Percentiles rank a stretch among this genome's conserved stretches.
phyloP scores from a whole-genome alignment of 30 jellyfish, hydroid and myxozoan species.

The Aurelia coerulea region DNA sequence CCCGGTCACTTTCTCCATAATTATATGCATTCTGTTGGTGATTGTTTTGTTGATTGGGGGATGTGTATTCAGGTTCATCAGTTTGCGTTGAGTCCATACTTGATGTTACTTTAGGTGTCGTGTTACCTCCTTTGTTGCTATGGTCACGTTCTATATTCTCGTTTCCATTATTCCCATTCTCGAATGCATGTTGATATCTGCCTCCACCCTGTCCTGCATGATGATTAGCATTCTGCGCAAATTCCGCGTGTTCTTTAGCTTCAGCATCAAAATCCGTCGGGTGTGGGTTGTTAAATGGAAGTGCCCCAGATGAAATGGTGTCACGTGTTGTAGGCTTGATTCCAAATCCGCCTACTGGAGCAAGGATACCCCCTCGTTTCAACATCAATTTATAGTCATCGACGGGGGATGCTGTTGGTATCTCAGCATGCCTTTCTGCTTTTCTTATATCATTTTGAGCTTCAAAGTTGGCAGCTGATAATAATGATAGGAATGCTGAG shows the following conservation, averaged over 20 bases:
- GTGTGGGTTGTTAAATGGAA: conserved; percentile 65
- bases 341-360: conserved; percentile 20
- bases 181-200: conserved; percentile 46
- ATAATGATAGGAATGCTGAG: conserved; percentile 79
- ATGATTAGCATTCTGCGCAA: not conserved
- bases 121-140: conserved; percentile 7
- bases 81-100: conserved; percentile 57
- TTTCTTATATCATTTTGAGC: conserved; percentile 12
- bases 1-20: not conserved
- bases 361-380: conserved; percentile 50
- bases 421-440: conserved; percentile 65
- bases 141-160: conserved; percentile 36
- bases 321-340: conserved; percentile 25
- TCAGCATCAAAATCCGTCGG: conserved; percentile 56
- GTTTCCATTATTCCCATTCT: conserved; percentile 21
- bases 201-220: conserved; percentile 3
- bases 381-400: conserved; percentile 58
- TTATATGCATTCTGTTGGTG: not conserved
- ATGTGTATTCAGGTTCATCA: conserved; percentile 64
- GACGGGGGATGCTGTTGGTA: conserved; percentile 70
- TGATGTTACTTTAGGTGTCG: conserved; percentile 37
- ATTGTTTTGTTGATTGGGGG: conserved; percentile 24
- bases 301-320: conserved; percentile 19
- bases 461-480: conserved; percentile 57
- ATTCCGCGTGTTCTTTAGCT: conserved; percentile 23